phyloP scores from a whole-genome alignment of 1,140 invertebrate genomes.

The Leptopilina boulardi region DNA sequence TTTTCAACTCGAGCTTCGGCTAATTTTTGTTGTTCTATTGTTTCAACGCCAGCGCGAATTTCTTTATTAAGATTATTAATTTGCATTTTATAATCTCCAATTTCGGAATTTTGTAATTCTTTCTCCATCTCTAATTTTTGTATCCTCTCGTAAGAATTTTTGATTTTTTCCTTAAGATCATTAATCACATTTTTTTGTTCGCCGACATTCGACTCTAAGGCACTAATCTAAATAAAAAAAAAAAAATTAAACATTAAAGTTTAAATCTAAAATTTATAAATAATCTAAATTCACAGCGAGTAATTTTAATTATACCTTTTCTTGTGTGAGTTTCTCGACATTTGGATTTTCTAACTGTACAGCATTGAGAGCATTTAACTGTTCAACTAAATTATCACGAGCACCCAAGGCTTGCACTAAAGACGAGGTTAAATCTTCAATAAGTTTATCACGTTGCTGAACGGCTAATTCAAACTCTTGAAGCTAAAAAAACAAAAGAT shows the following conservation, averaged over 20 bases:
- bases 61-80: slow-evolving; percentile 65
- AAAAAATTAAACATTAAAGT: not conserved
- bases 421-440: slow-evolving; percentile 68
- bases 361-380: slow-evolving; percentile 61
- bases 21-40: slow-evolving; percentile 61
- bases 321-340: slow-evolving; percentile 51
- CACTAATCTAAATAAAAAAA: slow-evolving; percentile 49
- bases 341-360: slow-evolving; percentile 48
- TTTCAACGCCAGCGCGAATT: slow-evolving; percentile 55
- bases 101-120: slow-evolving; percentile 59
- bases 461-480: slow-evolving; percentile 71
- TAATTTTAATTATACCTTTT: slow-evolving; percentile 67
- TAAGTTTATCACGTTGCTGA: slow-evolving; percentile 67
- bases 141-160: slow-evolving; percentile 54
- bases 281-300: too few species aligned
- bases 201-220: slow-evolving; percentile 52
- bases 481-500: slow-evolving; percentile 54
- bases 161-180: slow-evolving; percentile 57
- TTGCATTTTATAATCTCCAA: slow-evolving; percentile 62
- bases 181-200: slow-evolving; percentile 54
- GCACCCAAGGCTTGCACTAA: slow-evolving; percentile 67
- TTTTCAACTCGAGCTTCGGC: slow-evolving; percentile 65
- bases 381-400: slow-evolving; percentile 62
- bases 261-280: not conserved
- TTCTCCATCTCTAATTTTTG: slow-evolving; percentile 63